Evolutionary conservation across 2,797 vertebrate genomes (phyloP).

Genomic region (Paratrypauchen microcephalus): DNA sequence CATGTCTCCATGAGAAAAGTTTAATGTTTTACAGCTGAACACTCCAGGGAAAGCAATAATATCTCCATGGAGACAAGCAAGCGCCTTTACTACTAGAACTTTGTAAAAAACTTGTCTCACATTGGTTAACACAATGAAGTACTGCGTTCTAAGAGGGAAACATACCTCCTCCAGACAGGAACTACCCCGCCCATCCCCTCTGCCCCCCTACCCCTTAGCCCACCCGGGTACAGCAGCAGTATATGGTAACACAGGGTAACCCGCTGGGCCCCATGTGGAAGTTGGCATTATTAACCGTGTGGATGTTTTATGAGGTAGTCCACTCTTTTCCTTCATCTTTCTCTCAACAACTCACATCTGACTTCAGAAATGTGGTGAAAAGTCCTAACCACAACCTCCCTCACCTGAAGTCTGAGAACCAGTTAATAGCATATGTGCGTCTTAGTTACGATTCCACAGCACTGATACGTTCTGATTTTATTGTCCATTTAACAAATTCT

Average conservation of each 20-base stretch:
- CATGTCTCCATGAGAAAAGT: not conserved
- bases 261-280: conserved; percentile 59
- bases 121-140: conserved; percentile 14
- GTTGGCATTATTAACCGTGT: conserved; percentile 67
- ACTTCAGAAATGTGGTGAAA: conserved; percentile 54
- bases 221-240: conserved; percentile 67
- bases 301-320: conserved; percentile 66
- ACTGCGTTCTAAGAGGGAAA: conserved; percentile 30
- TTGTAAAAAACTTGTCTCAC: not conserved
- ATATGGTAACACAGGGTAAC: conserved; percentile 63
- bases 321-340: conserved; percentile 62
- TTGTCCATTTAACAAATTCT: not conserved
- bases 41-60: not conserved
- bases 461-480: not conserved
- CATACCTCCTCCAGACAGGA: conserved; percentile 44
- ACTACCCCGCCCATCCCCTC: conserved; percentile 36
- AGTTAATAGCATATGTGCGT: not conserved
- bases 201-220: conserved; percentile 37
- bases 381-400: conserved; percentile 31
- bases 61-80: not conserved
- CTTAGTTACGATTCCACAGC: conserved; percentile 18
- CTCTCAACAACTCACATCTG: conserved; percentile 39
- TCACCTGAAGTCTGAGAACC: conserved; percentile 21
- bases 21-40: not conserved
- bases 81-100: not conserved